A percentile compares a stretch with the other conserved stretches of the same genome.
These are phyloP conservation scores for Trichogramma evanescens DNA, from an alignment of 2,888 invertebrate species.

Conservation along the genomic window DNA sequence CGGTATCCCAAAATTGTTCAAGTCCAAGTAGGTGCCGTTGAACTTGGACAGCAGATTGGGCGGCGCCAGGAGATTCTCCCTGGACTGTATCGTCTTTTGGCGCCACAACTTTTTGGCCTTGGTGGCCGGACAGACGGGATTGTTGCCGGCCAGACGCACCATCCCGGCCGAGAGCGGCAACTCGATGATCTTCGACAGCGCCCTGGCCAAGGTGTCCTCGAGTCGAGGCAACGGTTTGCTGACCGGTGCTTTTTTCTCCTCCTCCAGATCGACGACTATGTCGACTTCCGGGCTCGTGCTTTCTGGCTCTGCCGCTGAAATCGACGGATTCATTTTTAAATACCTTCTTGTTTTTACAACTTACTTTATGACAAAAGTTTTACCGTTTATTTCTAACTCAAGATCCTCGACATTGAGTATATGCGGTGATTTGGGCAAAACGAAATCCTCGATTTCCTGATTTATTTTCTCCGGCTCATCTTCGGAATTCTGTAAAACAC, in stretches of 20 bases:
- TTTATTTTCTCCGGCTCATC: neutral
- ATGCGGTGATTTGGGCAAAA: slow-evolving; percentile 9
- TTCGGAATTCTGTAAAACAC: neutral
- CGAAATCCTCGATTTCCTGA: neutral
- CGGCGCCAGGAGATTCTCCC: slow-evolving; percentile 1
- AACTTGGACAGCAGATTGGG: slow-evolving; percentile 6
- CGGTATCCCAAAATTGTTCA: slow-evolving; percentile 14
- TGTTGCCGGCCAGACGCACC: neutral
- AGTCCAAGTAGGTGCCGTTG: slow-evolving; percentile 15
- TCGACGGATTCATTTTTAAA: neutral
- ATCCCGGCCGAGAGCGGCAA: no score
- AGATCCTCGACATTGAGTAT: slow-evolving; percentile 8
- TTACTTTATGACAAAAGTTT: neutral
- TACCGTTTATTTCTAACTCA: neutral
- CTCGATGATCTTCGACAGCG: neutral
- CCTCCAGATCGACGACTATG: neutral
- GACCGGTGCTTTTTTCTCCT: slow-evolving; percentile 1
- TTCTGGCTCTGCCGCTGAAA: neutral
- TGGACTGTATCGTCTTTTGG: slow-evolving; percentile 1
- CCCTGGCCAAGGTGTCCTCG: slow-evolving; percentile 6
- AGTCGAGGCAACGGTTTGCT: slow-evolving; percentile 7
- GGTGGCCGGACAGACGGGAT: neutral
- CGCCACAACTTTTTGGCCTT: slow-evolving; percentile 10
- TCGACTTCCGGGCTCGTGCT: neutral
- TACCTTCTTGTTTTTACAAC: neutral